Evolutionary conservation across 2,797 vertebrate species (phyloP).

Genomic region (Xiphorhynchus erythropygius): DNA sequence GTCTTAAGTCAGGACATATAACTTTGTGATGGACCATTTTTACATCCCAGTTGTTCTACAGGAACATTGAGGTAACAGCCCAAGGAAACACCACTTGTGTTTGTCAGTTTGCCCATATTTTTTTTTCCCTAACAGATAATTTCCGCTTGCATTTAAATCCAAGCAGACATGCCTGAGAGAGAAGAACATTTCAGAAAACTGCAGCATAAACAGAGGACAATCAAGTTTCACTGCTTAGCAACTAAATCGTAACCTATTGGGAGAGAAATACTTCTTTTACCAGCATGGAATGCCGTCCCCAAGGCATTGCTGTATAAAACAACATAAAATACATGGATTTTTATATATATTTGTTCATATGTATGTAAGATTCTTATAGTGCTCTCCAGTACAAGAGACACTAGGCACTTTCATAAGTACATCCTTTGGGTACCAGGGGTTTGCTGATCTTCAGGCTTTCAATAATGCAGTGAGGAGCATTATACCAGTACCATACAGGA

Average conservation of each 20-base stretch:
- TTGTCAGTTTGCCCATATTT: not conserved
- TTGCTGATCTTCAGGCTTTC: not conserved
- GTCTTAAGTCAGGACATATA: not conserved
- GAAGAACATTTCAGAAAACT: not conserved
- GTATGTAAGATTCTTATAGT: not conserved
- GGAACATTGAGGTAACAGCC: not conserved
- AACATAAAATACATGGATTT: not conserved
- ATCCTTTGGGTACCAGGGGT: not conserved
- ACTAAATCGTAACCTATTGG: slow-evolving; percentile 50
- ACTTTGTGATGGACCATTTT: not conserved
- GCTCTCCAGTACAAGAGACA: not conserved
- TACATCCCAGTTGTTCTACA: not conserved
- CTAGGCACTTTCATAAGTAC: not conserved
- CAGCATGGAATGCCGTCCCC: not conserved
- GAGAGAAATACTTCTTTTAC: slow-evolving; percentile 7
- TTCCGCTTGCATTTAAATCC: not conserved
- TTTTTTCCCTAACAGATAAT: not conserved
- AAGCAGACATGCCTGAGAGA: not conserved
- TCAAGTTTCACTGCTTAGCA: slow-evolving; percentile 11
- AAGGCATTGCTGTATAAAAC: not conserved
- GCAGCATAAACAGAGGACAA: not conserved
- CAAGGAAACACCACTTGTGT: not conserved
- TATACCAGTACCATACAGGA: not conserved
- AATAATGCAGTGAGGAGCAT: not conserved
- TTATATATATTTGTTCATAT: not conserved